Base-by-base conservation (phyloP, 37 sponge, comb jelly and placozoan species). In the Theonella swinhoei region DNA sequence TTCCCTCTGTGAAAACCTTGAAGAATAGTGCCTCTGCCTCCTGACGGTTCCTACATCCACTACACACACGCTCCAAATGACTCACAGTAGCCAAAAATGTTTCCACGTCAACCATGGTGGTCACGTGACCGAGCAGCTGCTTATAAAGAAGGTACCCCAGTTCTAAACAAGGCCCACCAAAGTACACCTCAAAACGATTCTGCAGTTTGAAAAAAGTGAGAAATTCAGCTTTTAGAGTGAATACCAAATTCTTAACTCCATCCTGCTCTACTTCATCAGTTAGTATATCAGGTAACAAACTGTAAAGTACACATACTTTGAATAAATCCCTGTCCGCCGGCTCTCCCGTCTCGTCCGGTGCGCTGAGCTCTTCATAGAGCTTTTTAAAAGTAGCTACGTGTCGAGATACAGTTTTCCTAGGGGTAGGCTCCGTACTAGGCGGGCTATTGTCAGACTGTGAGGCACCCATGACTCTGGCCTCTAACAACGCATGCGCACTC, bases 101-200 rank as follows among this genome's bases (percentile, higher is more conserved):
- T 25, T 36, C 58, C 68, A 73, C 68, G 34, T 75, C 68, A 64
- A 75, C 68, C 3, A 23, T 2, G 14, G 17, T 39, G 54, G 54
- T 47, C 2, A 1, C 24, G 24, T 25, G 38, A 9, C 65, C 72
- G 22, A 88, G 82, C 75, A 88, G 42, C 43, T 71, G 69, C 38
- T 58, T 3, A 71, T 78, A 70, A 40, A 88, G 89, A 3, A 77
- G 58, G 17, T 88, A 72, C 5, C 89, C 89, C 7, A 88, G 68
- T 33, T 77, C 78, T 29, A 73, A n/a, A 68, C 76, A 88, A 1
- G 79, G 89, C 22, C 89, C 89, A 29, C 89, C 83, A 67, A 88
- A 88, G 28, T 83, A 75, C 42, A 41, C 36, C 9, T 37, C 68
- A 62, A 83, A 83, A 24, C 84, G 75, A 63, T 1, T 66, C 84